Base-by-base conservation (phyloP, 2,888 invertebrate genomes). In the Cabera pusaria region DNA sequence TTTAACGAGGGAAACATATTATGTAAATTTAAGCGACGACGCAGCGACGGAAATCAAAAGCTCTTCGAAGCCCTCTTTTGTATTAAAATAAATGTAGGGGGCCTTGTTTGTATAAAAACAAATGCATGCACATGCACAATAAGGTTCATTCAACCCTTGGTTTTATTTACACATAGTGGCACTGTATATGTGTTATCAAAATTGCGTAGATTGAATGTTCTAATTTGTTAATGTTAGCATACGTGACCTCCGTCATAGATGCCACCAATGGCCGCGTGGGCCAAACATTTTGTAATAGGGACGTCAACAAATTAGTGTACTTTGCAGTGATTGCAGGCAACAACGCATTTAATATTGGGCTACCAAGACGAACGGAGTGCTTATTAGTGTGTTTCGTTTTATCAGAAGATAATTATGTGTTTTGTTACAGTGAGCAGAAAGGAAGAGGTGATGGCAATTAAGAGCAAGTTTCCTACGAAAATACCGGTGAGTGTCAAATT, bases 401-500 rank as follows among this genome's bases (percentile, higher is more conserved):
- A n/a, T n/a, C n/a, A n/a, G n/a, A n/a, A n/a, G n/a, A 42, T 34
- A 29, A 27, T 32, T 20, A 55, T 46, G 34, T 47, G 50, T 23
- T 23, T 49, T 56, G 49, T 85, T 87, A 54, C 87, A 93, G 94
- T 91, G 49, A 90, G 90, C 45, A 84, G 94, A 62, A 94, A 93
- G 77, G 94, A 94, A 72, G 95, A 95, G 84, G 94, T 94, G 3
- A 90, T 92, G 72, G 93, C 93, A n/a, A 94, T 96, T 43, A 90
- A 93, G 71, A 90, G 89, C 57, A 93, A 94, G 80, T 95, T 94
- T 75, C 95, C 95, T 1, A 93, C 92, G 12, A 95, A 95, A 92
- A 91, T 95, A 70, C 95, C 95, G 52, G 95, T 95, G 85, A 92
- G 93, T 64, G 14, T 14, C 4, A 14, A 14, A 14, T 14, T 14